Base-by-base conservation (phyloP, 2,797 vertebrate species). In the Sebastes vulpes region DNA sequence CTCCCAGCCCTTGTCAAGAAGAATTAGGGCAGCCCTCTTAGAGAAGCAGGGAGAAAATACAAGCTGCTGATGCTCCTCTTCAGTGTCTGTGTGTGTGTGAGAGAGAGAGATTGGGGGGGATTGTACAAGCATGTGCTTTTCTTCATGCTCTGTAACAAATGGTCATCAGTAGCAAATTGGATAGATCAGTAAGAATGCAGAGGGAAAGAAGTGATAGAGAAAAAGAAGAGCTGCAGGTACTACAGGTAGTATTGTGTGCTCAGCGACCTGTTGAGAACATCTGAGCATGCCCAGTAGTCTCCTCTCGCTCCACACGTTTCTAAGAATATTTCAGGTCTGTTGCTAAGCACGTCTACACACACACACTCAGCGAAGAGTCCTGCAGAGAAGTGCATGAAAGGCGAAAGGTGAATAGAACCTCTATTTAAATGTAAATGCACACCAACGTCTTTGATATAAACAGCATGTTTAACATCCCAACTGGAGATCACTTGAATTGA, bases 1-100 rank as follows among this genome's bases (percentile, higher is more conserved):
- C 93, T 95, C 84, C 87, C 89, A 93, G 92, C 89, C 90, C 94
- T 92, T 95, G 95, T 95, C 95, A 95, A 70, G 91, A 94, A 90
- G 95, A 96, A 96, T 95, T 95, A 96, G 96, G 94, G 90, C 94
- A 96, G 84, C 83, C 23, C 88, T 89, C 70, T 89, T 88, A 70
- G 83, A 92, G 91, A 87, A 82, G 89, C 89, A 88, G 81, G 77
- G 89, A 92, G 86, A 86, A 81, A 91, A 90, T 90, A 90, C 90
- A 88, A 91, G 89, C 88, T 91, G 89, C 87, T 90, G 92, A 94
- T 86, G 83, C 83, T 90, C 38, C 71, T 58, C 79, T 83, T 80
- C 78, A 83, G 66, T 46, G 18, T 18, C 38, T 18, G 25, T 9
- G 54, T 23, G 52, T 2, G 58, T 0, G 59, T 0, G 14, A 23